Percentiles rank a stretch among this genome's conserved stretches.
These are phyloP conservation scores for Tridacna crocea DNA, from an alignment of 2,888 invertebrate species.

Conservation along the genomic window DNA sequence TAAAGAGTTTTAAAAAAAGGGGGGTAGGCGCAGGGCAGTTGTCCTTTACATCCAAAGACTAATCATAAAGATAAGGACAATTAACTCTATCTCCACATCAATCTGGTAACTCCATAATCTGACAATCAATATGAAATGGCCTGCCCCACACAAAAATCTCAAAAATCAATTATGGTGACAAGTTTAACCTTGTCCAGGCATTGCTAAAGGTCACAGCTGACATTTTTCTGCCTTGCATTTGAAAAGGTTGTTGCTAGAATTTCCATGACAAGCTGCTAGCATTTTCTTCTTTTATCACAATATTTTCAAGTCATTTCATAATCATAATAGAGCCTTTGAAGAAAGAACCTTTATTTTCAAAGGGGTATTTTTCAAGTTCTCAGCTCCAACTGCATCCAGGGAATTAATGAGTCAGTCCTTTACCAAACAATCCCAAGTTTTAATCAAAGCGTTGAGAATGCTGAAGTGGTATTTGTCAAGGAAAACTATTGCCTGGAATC, in stretches of 20 bases:
- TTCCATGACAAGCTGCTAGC: neutral
- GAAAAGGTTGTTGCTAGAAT: slow-evolving; percentile 1
- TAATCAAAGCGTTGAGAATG: too few species aligned
- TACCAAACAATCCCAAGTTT: too few species aligned
- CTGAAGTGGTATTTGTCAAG: too few species aligned
- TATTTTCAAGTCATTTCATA: neutral
- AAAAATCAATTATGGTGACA: neutral
- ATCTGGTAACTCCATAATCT: neutral
- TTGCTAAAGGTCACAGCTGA: neutral
- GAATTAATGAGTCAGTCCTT: too few species aligned
- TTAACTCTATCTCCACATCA: neutral
- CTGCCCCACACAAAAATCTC: neutral
- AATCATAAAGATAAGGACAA: neutral
- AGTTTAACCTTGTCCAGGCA: neutral
- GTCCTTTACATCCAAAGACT: too few species aligned
- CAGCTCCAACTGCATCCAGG: too few species aligned
- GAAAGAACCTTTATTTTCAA: too few species aligned
- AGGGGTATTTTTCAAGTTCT: too few species aligned
- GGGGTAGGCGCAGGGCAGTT: too few species aligned
- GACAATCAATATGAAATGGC: neutral
- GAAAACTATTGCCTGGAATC: too few species aligned
- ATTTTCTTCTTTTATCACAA: neutral
- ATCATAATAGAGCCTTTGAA: too few species aligned
- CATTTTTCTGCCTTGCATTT: neutral
- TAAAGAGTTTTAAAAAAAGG: too few species aligned